Conservation (phyloP, 1,140 invertebrate species). For the Trypoxylus dichotomus region DNA sequence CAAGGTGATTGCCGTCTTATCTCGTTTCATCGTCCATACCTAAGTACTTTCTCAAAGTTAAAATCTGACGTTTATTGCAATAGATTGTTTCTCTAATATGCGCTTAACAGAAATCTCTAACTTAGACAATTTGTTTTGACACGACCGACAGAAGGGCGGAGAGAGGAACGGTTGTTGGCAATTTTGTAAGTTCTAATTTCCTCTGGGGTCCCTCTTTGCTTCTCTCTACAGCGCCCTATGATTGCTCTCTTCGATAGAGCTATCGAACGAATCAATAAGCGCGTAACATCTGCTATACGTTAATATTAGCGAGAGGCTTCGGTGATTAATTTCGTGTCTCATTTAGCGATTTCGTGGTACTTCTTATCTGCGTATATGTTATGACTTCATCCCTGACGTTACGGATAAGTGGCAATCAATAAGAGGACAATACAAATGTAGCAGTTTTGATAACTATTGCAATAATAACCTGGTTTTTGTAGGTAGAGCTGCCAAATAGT, state of each 20-base stretch:
- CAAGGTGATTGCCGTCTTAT: background rate
- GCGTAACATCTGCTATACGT: constrained; percentile 19
- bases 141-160: background rate
- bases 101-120: background rate
- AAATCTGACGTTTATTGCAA: background rate
- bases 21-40: background rate
- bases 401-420: no score
- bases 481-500: no score
- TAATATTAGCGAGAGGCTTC: background rate
- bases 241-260: background rate
- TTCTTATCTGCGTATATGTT: background rate
- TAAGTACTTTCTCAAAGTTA: background rate
- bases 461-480: no score
- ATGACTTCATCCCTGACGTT: no score
- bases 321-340: constrained; percentile 8
- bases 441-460: no score
- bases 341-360: background rate
- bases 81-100: background rate
- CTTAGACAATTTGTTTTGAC: constrained; percentile 11
- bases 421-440: no score
- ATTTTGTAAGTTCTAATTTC: constrained; percentile 18
- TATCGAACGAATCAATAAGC: constrained; percentile 9
- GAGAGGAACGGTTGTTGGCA: background rate
- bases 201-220: background rate
- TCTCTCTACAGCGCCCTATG: background rate